Evolutionary conservation across 2,113 vertebrate genomes (phyloP).

Genomic region (Ia io): DNA sequence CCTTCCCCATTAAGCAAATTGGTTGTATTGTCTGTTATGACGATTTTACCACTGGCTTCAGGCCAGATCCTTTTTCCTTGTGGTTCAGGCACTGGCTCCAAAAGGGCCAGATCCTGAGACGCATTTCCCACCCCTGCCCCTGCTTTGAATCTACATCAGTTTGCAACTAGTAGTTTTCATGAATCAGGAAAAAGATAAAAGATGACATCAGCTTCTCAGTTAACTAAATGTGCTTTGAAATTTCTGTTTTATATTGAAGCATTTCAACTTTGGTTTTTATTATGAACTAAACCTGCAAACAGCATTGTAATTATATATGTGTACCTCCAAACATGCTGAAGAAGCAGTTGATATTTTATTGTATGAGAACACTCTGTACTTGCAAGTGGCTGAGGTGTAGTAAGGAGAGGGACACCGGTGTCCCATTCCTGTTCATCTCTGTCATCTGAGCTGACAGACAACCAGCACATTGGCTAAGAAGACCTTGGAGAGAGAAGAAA

Average conservation of each 20-base stretch:
- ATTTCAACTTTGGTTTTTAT: background rate
- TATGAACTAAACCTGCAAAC: background rate
- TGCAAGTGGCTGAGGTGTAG: background rate
- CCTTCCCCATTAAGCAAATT: background rate
- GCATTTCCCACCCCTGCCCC: background rate
- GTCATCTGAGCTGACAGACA: background rate
- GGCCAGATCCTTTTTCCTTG: background rate
- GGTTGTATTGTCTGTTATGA: background rate
- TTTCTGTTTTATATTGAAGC: constrained; percentile 4
- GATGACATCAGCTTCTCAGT: background rate
- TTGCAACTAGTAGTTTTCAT: background rate
- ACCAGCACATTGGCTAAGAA: background rate
- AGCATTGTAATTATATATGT: background rate
- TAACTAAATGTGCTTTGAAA: background rate
- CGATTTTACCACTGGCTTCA: background rate
- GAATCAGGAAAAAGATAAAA: background rate
- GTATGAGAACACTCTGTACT: background rate
- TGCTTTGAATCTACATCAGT: background rate
- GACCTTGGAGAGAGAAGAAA: background rate
- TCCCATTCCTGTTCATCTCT: background rate
- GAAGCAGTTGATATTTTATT: background rate
- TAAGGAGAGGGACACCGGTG: background rate
- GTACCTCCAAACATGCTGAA: background rate
- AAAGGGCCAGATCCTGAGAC: background rate
- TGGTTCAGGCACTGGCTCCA: background rate